Conservation (phyloP, 2,888 invertebrate genomes). For the Sinelater perroti region DNA sequence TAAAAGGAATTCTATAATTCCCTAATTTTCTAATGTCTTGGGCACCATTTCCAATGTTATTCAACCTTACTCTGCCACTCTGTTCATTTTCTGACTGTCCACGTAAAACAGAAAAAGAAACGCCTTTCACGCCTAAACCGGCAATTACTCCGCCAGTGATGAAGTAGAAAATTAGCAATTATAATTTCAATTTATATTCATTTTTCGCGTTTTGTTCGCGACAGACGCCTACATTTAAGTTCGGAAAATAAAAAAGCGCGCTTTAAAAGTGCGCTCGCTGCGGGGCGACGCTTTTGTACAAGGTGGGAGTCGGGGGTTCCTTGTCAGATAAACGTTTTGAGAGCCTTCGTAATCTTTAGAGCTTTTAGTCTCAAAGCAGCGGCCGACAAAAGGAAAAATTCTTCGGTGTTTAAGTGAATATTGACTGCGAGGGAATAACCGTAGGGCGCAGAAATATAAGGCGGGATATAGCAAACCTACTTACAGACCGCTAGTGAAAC, state of each 20-base stretch:
- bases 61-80: no score
- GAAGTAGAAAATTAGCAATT: conserved; percentile 11
- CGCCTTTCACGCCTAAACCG: background rate
- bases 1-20: no score
- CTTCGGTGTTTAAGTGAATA: conserved; percentile 1
- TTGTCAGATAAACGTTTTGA: conserved; percentile 25
- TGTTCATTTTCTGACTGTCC: no score
- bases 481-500: no score
- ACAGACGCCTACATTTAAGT: conserved; percentile 3
- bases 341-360: conserved; percentile 24
- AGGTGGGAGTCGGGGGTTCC: conserved; percentile 18
- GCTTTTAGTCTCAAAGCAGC: conserved; percentile 11
- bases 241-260: conserved; percentile 10
- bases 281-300: conserved; percentile 18
- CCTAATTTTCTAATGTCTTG: no score
- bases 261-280: conserved; percentile 14
- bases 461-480: no score
- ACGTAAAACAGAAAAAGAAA: no score
- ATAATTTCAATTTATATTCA: conserved; percentile 5
- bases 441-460: no score
- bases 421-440: background rate
- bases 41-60: no score
- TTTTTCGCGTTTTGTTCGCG: background rate
- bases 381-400: conserved; percentile 4
- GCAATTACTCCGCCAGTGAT: conserved; percentile 11